A percentile compares a stretch with the other conserved stretches of the same genome.
Conservation (phyloP, 1,140 invertebrate species). For the Oreohelix idahoensis region DNA sequence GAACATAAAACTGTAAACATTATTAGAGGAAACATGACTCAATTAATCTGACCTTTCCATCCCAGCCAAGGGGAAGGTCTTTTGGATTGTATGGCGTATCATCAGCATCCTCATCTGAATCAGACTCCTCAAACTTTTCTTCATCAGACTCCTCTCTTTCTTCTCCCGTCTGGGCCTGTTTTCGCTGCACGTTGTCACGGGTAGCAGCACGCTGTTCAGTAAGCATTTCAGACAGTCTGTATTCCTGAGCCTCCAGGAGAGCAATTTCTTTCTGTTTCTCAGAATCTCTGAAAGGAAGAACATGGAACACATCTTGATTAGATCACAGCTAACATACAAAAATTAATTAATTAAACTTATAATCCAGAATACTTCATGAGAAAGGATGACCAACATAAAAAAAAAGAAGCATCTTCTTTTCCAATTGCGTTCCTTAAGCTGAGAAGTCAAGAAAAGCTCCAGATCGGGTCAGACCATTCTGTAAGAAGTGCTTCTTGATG, state of each 20-base stretch:
- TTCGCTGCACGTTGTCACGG: constrained; percentile 97
- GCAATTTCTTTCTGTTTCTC: constrained; percentile 79
- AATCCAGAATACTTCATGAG: too few relatives aligned
- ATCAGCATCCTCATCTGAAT: constrained; percentile 85
- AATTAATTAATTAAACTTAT: too few relatives aligned
- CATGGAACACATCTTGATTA: background rate
- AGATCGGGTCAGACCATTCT: too few relatives aligned
- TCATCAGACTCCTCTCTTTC: constrained; percentile 79
- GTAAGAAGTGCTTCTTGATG: too few relatives aligned
- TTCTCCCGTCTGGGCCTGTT: constrained; percentile 96
- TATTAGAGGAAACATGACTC: background rate
- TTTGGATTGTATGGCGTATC: constrained; percentile 99
- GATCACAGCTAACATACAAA: too few relatives aligned
- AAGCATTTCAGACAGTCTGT: constrained; percentile 82
- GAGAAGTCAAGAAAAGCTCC: too few relatives aligned
- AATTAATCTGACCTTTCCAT: constrained; percentile 86
- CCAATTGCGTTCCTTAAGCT: too few relatives aligned
- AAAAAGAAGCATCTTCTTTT: too few relatives aligned
- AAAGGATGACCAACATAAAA: too few relatives aligned
- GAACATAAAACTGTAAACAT: too few relatives aligned
- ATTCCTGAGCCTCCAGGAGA: constrained; percentile 89
- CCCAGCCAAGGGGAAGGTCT: constrained; percentile 98
- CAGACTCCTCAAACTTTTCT: constrained; percentile 84
- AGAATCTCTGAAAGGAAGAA: constrained; percentile 67
- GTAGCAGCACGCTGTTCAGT: constrained; percentile 88